Base-by-base conservation (phyloP, 2,888 invertebrate genomes). In the Disparrhopalites patrizii region DNA sequence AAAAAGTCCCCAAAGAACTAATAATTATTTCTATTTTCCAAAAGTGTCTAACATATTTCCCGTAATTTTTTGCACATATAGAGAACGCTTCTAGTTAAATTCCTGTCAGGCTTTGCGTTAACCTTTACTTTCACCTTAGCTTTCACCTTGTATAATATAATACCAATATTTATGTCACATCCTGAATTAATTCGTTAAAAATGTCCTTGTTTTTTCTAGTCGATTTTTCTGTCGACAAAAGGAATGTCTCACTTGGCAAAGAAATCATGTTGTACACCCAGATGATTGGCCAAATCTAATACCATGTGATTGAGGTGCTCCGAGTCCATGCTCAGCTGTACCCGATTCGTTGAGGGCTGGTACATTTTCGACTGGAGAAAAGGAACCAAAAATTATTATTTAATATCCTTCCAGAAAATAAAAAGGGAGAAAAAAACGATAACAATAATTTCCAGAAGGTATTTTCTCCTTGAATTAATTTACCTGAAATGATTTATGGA, bases 401-500 rank as follows among this genome's bases (percentile, higher is more conserved):
- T 36, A 36, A 36, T 10, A 36, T 36, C 36, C 36, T n/a, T n/a
- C n/a, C n/a, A n/a, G n/a, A n/a, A n/a, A n/a, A n/a, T n/a, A n/a
- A n/a, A n/a, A n/a, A n/a, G n/a, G n/a, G n/a, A n/a, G 18, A 47
- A 13, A 20, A 8, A 47, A 47, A 13, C 18, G 7, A 47, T 47
- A 8, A 8, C 20, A 47, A 13, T 13, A 20, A 8, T 20, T 7
- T 47, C 18, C 47, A 7, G 20, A 47, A 20, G 7, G 18, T 7
- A 13, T n/a, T 18, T 18, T 18, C 23, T 47, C 7, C 23, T 47
- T 8, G 50, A 54, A 25, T 20, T 61, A 2, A 38, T 20, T 31
- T 33, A 64, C 68, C 81, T 83, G 83, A 76, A 85, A 85, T 61
- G 89, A 87, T 71, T 93, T 86, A 81, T 97, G 96, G 77, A 93